These are phyloP conservation scores for Anagrus nilaparvatae DNA, from an alignment of 1,140 invertebrate genomes.

Conservation along the genomic window DNA sequence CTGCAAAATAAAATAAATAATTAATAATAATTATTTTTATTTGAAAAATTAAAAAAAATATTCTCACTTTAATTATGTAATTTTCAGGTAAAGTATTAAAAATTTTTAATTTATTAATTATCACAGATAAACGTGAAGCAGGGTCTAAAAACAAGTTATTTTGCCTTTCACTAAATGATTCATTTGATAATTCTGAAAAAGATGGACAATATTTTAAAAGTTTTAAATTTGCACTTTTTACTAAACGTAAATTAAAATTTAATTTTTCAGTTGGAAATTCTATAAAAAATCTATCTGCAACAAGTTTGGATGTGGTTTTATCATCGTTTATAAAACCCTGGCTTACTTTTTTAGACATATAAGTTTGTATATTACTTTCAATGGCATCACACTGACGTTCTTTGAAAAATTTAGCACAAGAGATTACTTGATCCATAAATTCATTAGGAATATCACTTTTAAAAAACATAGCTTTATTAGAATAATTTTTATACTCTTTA, in stretches of 20 bases:
- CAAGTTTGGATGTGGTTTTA: constrained; percentile 19
- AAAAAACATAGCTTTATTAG: constrained; percentile 46
- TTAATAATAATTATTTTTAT: constrained; percentile 3
- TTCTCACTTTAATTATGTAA: constrained; percentile 18
- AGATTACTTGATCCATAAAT: constrained; percentile 59
- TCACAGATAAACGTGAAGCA: constrained; percentile 17
- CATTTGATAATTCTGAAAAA: constrained; percentile 9
- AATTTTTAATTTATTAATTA: constrained; percentile 6
- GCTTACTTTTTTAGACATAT: constrained; percentile 18
- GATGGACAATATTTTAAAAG: constrained; percentile 2
- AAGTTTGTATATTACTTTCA: constrained; percentile 50
- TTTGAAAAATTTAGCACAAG: constrained; percentile 54
- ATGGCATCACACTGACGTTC: constrained; percentile 54
- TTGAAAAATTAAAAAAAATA: constrained; percentile 2
- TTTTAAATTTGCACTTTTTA: constrained; percentile 20
- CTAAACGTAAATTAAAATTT: constrained; percentile 17
- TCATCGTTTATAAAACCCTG: constrained; percentile 1
- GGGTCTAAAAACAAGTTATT: constrained; percentile 18
- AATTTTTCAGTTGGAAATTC: constrained; percentile 23
- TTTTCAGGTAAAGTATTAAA: not conserved
- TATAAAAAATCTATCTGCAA: constrained; percentile 24
- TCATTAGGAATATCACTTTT: constrained; percentile 48
- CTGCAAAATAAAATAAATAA: constrained; percentile 3
- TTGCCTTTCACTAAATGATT: constrained; percentile 32
- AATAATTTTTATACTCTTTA: constrained; percentile 39